These are phyloP conservation scores for Coelogynopora nodosa DNA, from an alignment of 2,888 invertebrate species.

Conservation along the genomic window DNA sequence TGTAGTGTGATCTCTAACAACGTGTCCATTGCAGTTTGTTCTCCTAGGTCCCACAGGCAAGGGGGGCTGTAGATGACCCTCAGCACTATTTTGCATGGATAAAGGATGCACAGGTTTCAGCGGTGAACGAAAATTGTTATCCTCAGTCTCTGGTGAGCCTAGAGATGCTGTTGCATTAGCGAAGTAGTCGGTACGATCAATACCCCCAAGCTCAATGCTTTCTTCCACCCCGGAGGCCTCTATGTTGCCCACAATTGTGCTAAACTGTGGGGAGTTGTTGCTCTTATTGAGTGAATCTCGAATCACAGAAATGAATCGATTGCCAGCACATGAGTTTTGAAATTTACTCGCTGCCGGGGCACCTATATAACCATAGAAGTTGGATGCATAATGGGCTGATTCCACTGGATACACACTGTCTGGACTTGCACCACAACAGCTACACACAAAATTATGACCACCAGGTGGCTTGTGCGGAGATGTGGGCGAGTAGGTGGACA, in stretches of 20 bases:
- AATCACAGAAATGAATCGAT: neutral
- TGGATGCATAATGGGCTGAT: neutral
- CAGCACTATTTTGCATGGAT: no score
- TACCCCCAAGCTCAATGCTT: neutral
- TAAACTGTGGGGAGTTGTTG: neutral
- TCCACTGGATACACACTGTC: neutral
- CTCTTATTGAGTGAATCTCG: neutral
- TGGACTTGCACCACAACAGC: neutral
- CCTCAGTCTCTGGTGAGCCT: neutral
- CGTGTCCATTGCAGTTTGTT: constrained; percentile 2
- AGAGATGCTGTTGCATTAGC: neutral
- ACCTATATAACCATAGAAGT: neutral
- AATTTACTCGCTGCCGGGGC: neutral
- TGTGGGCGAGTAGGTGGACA: neutral
- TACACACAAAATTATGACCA: neutral
- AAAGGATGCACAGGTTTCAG: neutral
- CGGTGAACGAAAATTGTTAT: neutral
- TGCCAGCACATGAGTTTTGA: neutral
- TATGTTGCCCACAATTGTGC: neutral
- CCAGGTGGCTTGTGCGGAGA: neutral
- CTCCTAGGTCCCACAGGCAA: neutral
- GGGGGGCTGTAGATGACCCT: neutral
- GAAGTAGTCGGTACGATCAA: neutral
- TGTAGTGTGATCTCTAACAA: neutral
- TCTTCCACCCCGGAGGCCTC: neutral